Conservation (phyloP, 1,140 invertebrate genomes). For the Hyphantria cunea region DNA sequence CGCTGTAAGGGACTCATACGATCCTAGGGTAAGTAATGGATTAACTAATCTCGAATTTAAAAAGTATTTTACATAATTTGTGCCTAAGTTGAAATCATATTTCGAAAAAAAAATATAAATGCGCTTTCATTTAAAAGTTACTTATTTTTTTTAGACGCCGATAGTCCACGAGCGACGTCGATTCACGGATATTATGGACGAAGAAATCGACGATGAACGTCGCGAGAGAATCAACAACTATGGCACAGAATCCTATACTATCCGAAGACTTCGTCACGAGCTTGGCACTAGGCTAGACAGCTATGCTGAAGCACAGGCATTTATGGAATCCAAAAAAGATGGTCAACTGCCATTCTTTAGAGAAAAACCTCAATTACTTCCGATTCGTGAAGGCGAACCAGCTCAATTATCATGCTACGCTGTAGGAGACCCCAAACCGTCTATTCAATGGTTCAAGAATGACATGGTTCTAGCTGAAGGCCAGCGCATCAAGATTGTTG, state of each 20-base stretch:
- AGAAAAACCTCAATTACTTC: constrained; percentile 89
- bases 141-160: constrained; percentile 84
- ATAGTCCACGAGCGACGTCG: constrained; percentile 93
- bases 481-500: constrained; percentile 88
- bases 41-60: too few relatives aligned
- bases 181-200: constrained; percentile 97
- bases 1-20: constrained; percentile 85
- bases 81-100: too few relatives aligned
- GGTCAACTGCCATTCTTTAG: constrained; percentile 91
- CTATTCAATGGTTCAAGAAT: constrained; percentile 98
- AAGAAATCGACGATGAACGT: constrained; percentile 96
- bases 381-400: constrained; percentile 89
- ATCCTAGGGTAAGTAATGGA: constrained; percentile 87
- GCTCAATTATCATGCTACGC: constrained; percentile 92
- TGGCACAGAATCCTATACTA: constrained; percentile 86
- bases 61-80: too few relatives aligned
- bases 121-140: too few relatives aligned
- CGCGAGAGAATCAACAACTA: constrained; percentile 91
- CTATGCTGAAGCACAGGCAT: constrained; percentile 92
- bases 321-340: constrained; percentile 90
- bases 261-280: constrained; percentile 90
- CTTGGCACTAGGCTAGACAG: constrained; percentile 90
- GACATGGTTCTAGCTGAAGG: constrained; percentile 92
- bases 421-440: constrained; percentile 94
- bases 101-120: too few relatives aligned